Conservation (phyloP, 2,888 invertebrate species). For the Amphipyra berbera region DNA sequence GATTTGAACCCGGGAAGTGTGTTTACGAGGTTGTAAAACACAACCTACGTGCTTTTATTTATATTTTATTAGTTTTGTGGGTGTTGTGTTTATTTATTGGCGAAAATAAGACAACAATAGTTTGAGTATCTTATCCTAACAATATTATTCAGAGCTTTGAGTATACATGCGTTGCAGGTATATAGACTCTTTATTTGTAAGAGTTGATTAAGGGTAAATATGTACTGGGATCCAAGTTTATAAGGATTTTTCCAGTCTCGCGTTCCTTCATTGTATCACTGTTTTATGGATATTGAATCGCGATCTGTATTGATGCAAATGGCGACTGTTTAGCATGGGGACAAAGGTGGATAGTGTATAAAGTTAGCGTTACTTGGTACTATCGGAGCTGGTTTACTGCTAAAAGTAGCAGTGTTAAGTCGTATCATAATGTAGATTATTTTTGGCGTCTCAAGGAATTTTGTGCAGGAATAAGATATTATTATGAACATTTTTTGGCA, state of each 20-base stretch:
- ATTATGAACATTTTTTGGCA: too few relatives aligned
- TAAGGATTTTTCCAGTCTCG: background rate
- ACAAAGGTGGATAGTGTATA: too few relatives aligned
- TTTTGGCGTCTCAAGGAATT: too few relatives aligned
- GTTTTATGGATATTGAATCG: background rate
- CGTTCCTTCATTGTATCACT: background rate
- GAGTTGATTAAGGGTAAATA: background rate
- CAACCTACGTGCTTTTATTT: constrained; percentile 59
- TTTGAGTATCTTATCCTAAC: constrained; percentile 34
- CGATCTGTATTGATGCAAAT: too few relatives aligned
- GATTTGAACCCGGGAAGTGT: constrained; percentile 52
- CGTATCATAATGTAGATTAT: too few relatives aligned
- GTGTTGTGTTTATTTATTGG: constrained; percentile 60
- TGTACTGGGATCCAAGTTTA: background rate
- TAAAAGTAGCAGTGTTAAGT: too few relatives aligned
- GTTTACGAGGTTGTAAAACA: constrained; percentile 58
- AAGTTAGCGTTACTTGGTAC: too few relatives aligned
- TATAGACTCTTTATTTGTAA: background rate
- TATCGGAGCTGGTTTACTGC: too few relatives aligned
- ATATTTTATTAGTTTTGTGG: constrained; percentile 60
- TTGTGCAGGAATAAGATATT: too few relatives aligned
- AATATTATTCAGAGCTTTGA: constrained; percentile 11
- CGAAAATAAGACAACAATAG: constrained; percentile 45
- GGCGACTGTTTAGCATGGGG: too few relatives aligned
- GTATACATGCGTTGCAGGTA: background rate